Conservation (phyloP, 2,797 vertebrate genomes). For the Esox masquinongy region DNA sequence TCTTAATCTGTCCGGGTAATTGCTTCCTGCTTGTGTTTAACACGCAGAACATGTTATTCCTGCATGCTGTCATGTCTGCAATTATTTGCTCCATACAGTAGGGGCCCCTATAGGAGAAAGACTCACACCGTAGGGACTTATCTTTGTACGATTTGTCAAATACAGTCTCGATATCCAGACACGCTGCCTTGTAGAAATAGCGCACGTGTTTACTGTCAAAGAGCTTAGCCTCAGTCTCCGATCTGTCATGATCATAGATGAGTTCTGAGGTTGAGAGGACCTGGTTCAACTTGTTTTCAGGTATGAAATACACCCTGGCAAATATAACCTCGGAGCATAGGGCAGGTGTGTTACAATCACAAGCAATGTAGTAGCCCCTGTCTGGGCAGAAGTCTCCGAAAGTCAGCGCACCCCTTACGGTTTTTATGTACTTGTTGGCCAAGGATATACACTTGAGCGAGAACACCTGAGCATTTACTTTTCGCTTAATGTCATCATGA, state of each 20-base stretch:
- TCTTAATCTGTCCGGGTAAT: fast-evolving
- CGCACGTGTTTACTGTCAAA: conserved; percentile 18
- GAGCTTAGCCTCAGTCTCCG: not conserved
- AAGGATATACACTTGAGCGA: not conserved
- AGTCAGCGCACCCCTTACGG: conserved; percentile 1
- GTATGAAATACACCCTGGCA: conserved; percentile 22
- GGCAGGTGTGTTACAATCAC: not conserved
- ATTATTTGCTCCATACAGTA: conserved; percentile 20
- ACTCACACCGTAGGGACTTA: fast-evolving
- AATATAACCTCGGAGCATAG: not conserved
- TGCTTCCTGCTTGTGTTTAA: not conserved
- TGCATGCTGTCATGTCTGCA: no score
- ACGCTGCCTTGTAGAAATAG: conserved; percentile 26
- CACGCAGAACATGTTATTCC: not conserved
- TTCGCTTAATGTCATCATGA: conserved; percentile 28
- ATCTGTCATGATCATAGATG: conserved; percentile 23
- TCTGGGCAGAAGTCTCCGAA: no score
- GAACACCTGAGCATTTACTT: conserved; percentile 1
- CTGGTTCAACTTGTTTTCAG: not conserved
- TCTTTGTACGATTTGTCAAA: not conserved
- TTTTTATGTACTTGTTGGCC: conserved; percentile 10
- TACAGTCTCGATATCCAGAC: conserved; percentile 39
- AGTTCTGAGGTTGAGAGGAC: not conserved
- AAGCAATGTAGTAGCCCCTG: conserved; percentile 4
- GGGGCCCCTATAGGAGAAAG: conserved; percentile 17